Evolutionary conservation across 2,113 vertebrate species (phyloP).

Genomic region (Bos javanicus): DNA sequence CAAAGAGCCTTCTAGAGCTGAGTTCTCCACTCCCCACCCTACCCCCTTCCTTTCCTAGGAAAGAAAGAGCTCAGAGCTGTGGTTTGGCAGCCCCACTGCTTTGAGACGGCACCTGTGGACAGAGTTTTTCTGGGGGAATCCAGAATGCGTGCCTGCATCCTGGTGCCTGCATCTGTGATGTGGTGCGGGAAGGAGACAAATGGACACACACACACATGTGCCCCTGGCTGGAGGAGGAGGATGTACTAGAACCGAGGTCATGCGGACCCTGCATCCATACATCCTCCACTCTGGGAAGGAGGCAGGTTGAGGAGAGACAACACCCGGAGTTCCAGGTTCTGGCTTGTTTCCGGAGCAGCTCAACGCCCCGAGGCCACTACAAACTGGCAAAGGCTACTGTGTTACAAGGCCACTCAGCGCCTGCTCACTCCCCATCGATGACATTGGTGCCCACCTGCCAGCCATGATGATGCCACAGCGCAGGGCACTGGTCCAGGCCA

Average conservation of each 20-base stretch:
- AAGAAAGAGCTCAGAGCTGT: not conserved
- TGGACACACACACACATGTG: not conserved
- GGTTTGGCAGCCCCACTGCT: not conserved
- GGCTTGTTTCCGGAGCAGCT: not conserved
- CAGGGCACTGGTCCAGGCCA: not conserved
- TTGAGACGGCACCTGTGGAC: not conserved
- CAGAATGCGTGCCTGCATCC: not conserved
- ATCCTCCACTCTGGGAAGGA: fast-evolving
- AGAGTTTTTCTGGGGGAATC: not conserved
- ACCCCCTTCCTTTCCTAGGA: not conserved
- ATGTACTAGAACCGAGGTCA: not conserved
- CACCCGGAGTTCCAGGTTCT: not conserved
- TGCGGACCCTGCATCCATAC: fast-evolving
- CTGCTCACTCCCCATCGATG: fast-evolving
- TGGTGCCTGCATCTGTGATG: fast-evolving
- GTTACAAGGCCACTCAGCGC: not conserved
- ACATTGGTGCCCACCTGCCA: not conserved
- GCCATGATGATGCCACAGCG: fast-evolving
- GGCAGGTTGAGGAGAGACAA: not conserved
- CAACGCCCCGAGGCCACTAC: fast-evolving
- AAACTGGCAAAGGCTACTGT: not conserved
- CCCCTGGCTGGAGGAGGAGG: not conserved
- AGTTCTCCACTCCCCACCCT: not conserved
- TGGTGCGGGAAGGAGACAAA: fast-evolving
- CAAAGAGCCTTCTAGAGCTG: not conserved